These are phyloP conservation scores for Drosophila willistoni DNA, from an alignment of 1,140 invertebrate genomes.

Conservation along the genomic window DNA sequence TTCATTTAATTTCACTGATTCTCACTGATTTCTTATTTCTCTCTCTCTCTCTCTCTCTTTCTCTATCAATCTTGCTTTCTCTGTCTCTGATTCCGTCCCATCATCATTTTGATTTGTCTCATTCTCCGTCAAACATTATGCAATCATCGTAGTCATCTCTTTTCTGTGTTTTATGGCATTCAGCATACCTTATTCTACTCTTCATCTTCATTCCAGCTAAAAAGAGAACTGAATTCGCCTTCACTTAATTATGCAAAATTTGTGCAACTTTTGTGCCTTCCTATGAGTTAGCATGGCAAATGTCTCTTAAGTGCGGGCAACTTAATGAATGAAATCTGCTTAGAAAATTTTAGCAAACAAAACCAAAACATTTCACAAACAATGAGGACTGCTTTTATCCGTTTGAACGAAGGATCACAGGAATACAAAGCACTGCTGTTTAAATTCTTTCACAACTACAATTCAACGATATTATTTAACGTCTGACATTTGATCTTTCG, in stretches of 20 bases:
- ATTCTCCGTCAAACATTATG: constrained; percentile 46
- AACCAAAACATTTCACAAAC: background rate
- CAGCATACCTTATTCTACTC: constrained; percentile 21
- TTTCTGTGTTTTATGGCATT: constrained; percentile 15
- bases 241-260: constrained; percentile 56
- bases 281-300: constrained; percentile 47
- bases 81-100: background rate
- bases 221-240: constrained; percentile 21
- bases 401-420: too few species aligned
- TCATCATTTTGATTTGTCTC: constrained; percentile 28
- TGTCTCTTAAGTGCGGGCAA: constrained; percentile 28
- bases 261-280: constrained; percentile 45
- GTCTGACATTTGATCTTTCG: too few species aligned
- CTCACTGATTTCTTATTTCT: constrained; percentile 21
- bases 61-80: background rate
- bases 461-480: too few species aligned
- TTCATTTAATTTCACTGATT: constrained; percentile 72
- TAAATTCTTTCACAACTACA: too few species aligned
- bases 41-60: background rate
- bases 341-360: constrained; percentile 9
- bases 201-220: background rate
- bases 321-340: constrained; percentile 29
- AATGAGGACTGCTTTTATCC: background rate
- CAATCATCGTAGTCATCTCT: constrained; percentile 37
- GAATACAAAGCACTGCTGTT: too few species aligned